Percentiles rank a stretch among this genome's conserved stretches.
phyloP scores from a whole-genome alignment of 1,140 invertebrate species.

The Brachionus rotundiformis region DNA sequence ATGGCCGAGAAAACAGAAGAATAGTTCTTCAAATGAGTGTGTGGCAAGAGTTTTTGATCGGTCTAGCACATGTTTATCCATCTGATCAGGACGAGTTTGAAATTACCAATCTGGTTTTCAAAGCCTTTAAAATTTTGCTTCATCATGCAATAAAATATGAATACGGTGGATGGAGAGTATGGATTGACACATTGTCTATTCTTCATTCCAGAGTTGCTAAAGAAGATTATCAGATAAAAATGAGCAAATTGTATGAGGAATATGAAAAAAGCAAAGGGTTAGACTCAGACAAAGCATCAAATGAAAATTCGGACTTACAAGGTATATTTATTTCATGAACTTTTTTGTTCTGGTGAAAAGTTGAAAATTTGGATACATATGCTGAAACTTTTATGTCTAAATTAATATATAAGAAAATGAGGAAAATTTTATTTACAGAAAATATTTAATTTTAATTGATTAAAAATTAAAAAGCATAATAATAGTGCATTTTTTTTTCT shows the following conservation, averaged over 20 bases:
- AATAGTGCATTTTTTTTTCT: too few relatives aligned
- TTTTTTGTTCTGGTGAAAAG: not conserved
- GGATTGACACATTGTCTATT: slow-evolving; percentile 98
- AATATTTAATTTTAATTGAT: too few relatives aligned
- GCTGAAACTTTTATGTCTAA: too few relatives aligned
- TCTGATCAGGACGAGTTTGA: slow-evolving; percentile 64
- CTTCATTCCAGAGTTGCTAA: slow-evolving; percentile 86
- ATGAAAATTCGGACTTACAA: not conserved
- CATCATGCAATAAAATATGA: slow-evolving; percentile 99
- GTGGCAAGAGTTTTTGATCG: slow-evolving; percentile 99
- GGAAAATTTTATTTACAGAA: too few relatives aligned
- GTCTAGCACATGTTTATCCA: slow-evolving; percentile 86
- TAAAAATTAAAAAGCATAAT: too few relatives aligned
- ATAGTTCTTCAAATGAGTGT: slow-evolving; percentile 99
- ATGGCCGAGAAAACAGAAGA: slow-evolving; percentile 61
- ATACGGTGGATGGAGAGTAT: slow-evolving; percentile 99
- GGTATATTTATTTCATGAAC: not conserved
- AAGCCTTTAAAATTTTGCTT: slow-evolving; percentile 90
- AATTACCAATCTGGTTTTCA: slow-evolving; percentile 96
- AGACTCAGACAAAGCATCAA: not conserved
- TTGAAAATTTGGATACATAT: too few relatives aligned
- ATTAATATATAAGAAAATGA: too few relatives aligned
- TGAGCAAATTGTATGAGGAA: slow-evolving; percentile 36
- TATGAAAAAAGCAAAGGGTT: slow-evolving; percentile 17
- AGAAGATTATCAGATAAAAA: slow-evolving; percentile 45